phyloP scores from a whole-genome alignment of 2,888 invertebrate genomes.

The Abscondita cerata region DNA sequence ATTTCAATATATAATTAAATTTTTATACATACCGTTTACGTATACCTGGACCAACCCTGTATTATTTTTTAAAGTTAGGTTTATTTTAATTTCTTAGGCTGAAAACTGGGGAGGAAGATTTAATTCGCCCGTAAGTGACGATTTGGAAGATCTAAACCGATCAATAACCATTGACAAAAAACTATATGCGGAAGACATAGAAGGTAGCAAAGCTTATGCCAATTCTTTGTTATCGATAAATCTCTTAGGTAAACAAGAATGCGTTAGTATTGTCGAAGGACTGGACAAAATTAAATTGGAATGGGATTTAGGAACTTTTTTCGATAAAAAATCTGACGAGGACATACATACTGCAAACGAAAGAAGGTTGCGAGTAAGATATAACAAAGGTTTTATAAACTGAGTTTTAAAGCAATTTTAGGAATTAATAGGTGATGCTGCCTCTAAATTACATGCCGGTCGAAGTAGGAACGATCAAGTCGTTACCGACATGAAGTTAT shows the following conservation, averaged over 20 bases:
- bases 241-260: conserved; percentile 70
- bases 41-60: too few species aligned
- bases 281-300: conserved; percentile 71
- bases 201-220: conserved; percentile 78
- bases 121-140: conserved; percentile 66
- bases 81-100: conserved; percentile 5
- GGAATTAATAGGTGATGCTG: conserved; percentile 69
- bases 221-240: conserved; percentile 68
- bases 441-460: conserved; percentile 79
- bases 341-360: conserved; percentile 89
- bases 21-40: too few species aligned
- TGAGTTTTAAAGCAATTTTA: conserved; percentile 42
- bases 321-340: conserved; percentile 71
- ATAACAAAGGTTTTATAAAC: too few species aligned
- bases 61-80: too few species aligned
- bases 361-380: conserved; percentile 68
- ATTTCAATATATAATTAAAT: too few species aligned
- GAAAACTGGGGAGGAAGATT: conserved; percentile 83
- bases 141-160: conserved; percentile 74
- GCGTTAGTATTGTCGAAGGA: conserved; percentile 66
- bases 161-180: conserved; percentile 75
- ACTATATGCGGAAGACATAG: conserved; percentile 77
- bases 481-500: conserved; percentile 79
- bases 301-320: conserved; percentile 67
- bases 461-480: conserved; percentile 87